A percentile compares a stretch with the other conserved stretches of the same genome.
Evolutionary conservation across 2,797 vertebrate genomes (phyloP).

Genomic region (Lutra lutra): DNA sequence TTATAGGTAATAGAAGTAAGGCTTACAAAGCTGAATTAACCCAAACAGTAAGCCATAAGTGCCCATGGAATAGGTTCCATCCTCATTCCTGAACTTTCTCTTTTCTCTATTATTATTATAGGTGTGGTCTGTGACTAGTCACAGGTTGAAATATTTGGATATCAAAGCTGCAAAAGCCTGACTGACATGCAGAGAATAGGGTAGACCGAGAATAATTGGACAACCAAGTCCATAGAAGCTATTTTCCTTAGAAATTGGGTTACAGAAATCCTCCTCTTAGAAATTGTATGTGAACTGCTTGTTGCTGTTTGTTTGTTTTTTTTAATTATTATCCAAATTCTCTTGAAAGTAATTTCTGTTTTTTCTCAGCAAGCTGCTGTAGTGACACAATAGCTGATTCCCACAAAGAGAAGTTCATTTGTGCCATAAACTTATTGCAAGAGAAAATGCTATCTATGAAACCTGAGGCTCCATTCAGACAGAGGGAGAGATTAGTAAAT

Average conservation of each 20-base stretch:
- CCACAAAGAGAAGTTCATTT: background rate
- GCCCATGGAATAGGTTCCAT: background rate
- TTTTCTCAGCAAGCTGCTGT: background rate
- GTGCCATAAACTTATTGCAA: background rate
- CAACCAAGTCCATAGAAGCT: background rate
- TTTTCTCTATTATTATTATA: background rate
- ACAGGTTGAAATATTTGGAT: background rate
- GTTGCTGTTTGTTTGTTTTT: background rate
- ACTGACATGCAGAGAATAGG: background rate
- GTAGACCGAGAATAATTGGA: background rate
- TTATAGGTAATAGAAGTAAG: background rate
- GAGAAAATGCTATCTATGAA: background rate
- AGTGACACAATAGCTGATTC: background rate
- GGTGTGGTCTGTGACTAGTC: background rate
- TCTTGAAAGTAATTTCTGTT: constrained; percentile 7
- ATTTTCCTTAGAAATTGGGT: background rate
- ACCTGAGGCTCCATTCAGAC: background rate
- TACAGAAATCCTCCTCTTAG: background rate
- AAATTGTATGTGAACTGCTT: background rate
- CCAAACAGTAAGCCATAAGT: background rate
- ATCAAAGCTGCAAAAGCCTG: background rate
- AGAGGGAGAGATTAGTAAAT: background rate
- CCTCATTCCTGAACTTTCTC: background rate
- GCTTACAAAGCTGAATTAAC: background rate
- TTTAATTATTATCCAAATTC: background rate